Evolutionary conservation across 2,113 vertebrate species (phyloP).

Genomic region (Alaudala cheleensis): DNA sequence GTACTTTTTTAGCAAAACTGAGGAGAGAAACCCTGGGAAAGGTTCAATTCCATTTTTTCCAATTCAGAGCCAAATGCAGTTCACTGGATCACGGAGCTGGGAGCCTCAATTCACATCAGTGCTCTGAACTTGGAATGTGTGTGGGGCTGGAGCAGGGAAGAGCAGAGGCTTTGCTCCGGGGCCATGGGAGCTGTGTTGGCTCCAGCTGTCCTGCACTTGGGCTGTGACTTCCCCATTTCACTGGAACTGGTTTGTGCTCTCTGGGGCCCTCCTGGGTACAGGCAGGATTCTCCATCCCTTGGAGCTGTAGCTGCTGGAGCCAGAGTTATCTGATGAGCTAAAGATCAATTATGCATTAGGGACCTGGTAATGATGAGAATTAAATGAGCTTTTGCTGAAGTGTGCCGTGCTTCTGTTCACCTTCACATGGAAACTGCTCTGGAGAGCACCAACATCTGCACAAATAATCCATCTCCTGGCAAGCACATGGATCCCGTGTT

Average conservation of each 20-base stretch:
- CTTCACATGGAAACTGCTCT: conserved; percentile 56
- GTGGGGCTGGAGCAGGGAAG: not conserved
- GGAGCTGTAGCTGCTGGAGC: conserved; percentile 1
- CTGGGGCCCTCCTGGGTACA: not conserved
- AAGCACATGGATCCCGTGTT: not conserved
- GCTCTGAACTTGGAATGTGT: not conserved
- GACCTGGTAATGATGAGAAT: conserved; percentile 68
- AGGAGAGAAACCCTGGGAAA: not conserved
- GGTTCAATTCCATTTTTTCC: not conserved
- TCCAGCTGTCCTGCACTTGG: not conserved
- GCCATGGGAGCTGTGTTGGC: accelerated
- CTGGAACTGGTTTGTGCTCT: not conserved
- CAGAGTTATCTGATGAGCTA: conserved; percentile 14
- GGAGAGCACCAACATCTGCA: conserved; percentile 70
- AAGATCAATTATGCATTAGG: conserved; percentile 71
- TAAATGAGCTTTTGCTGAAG: conserved; percentile 69
- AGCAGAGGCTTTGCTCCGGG: not conserved
- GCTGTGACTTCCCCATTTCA: not conserved
- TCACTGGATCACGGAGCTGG: accelerated
- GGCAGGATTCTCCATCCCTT: not conserved
- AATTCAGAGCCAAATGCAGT: not conserved
- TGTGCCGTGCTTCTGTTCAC: conserved; percentile 22
- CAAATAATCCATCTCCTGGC: conserved; percentile 61
- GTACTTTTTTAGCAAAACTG: not conserved
- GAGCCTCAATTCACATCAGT: accelerated